Evolutionary conservation across 2,888 invertebrate genomes (phyloP).

Genomic region (Hirtodrosophila confusa): DNA sequence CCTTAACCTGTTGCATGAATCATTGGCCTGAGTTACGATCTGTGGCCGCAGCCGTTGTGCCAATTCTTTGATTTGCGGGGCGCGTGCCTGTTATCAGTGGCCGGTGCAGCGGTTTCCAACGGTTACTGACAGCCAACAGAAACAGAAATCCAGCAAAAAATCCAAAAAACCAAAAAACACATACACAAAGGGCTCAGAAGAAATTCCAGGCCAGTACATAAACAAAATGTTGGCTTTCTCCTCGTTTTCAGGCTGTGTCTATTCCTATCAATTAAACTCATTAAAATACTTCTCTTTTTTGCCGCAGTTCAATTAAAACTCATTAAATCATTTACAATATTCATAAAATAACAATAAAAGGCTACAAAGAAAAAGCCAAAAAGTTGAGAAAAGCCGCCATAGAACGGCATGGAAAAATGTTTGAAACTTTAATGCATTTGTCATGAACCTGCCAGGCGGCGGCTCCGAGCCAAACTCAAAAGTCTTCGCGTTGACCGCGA

Average conservation of each 20-base stretch:
- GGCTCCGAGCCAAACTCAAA: conserved; percentile 40
- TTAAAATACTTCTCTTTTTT: conserved; percentile 44
- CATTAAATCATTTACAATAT: conserved; percentile 78
- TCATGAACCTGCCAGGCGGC: conserved; percentile 72
- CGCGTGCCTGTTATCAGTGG: conserved; percentile 71
- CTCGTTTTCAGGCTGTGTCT: conserved; percentile 45
- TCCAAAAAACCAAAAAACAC: not conserved
- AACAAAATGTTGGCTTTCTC: conserved; percentile 61
- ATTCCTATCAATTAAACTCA: conserved; percentile 76
- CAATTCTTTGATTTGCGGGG: conserved; percentile 66
- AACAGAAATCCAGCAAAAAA: not conserved
- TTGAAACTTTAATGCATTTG: conserved; percentile 70
- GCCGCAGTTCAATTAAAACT: conserved; percentile 69
- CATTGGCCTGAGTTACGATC: conserved; percentile 68
- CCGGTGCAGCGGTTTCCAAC: conserved; percentile 67
- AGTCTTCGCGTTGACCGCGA: conserved; percentile 61
- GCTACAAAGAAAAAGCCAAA: conserved; percentile 14
- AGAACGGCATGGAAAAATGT: conserved; percentile 45
- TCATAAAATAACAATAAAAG: conserved; percentile 71
- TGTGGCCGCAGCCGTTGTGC: conserved; percentile 43
- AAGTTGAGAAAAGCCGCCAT: conserved; percentile 45
- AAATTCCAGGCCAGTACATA: conserved; percentile 39
- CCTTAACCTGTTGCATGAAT: conserved; percentile 60
- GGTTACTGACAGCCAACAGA: conserved; percentile 59
- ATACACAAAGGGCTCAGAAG: conserved; percentile 32